phyloP scores from a whole-genome alignment of 2,888 invertebrate genomes.

The Bibio marci region DNA sequence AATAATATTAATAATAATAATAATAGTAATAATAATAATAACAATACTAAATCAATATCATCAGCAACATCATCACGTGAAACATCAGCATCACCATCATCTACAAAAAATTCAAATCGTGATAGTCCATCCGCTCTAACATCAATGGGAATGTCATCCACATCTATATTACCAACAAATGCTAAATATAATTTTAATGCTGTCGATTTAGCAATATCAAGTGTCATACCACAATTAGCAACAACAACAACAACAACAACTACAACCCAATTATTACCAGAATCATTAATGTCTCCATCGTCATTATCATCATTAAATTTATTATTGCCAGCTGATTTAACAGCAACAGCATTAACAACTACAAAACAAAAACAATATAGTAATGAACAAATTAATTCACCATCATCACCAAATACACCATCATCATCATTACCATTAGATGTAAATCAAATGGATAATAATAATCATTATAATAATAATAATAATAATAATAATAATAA shows the following conservation, averaged over 20 bases:
- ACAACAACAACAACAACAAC: not conserved
- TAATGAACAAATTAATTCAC: no score
- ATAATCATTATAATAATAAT: not conserved
- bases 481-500: constrained; percentile 11
- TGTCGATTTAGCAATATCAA: constrained; percentile 29
- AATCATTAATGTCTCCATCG: no score
- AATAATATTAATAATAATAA: no score
- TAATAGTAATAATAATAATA: no score
- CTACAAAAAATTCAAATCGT: no score
- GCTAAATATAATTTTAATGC: constrained; percentile 29
- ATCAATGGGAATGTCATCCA: not conserved
- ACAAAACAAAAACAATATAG: no score
- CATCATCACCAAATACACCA: constrained; percentile 33
- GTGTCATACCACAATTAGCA: constrained; percentile 14
- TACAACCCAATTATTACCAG: not conserved
- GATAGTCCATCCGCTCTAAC: not conserved
- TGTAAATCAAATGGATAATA: constrained; percentile 21
- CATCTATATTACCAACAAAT: constrained; percentile 7
- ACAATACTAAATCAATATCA: no score
- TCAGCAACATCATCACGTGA: not conserved
- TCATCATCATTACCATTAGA: constrained; percentile 22
- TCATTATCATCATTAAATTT: not conserved
- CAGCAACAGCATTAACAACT: constrained; percentile 27
- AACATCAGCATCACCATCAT: not conserved
- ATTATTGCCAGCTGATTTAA: constrained; percentile 23